Evolutionary conservation across 2,888 invertebrate genomes (phyloP), one percentile per base, ranked within the genome.

Genomic region (Sarcophaga subvicina): DNA sequence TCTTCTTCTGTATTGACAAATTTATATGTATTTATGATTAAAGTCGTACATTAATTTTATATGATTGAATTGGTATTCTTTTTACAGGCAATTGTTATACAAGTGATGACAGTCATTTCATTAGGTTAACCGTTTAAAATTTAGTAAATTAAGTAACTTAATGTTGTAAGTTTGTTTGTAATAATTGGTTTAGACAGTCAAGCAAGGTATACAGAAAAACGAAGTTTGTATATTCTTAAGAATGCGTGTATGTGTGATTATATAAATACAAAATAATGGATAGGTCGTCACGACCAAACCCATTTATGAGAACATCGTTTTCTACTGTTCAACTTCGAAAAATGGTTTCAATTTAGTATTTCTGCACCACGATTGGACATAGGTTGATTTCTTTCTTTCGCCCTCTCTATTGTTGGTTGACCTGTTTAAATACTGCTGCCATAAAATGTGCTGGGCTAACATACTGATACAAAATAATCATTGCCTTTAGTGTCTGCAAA

Each of bases 211-310:
- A 37, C 8, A 37, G 37, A 37, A 37, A 37, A 37, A 10, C 8
- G 37, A 37, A 37, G 10, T 37, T 8, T 37, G 37, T 37, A 2
- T 37, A 8, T 37, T 0, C 37, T 37, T 37, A 37, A 37, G 37
- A 37, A 37, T 37, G 37, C 37, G 37, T 37, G 25, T 70, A n/a
- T 70, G 27, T 20, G 25, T 25, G 10, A 69, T 67, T 49, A 5
- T 60, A 25, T 25, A 78, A n/a, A 37, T 59, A 71, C 37, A 37
- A 37, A 54, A 54, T 54, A 54, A 14, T 54, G 17, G 66, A n/a
- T 45, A 17, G 59, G 69, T 49, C 73, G 60, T 75, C 27, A 75
- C 27, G 62, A 54, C 80, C 80, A 66, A 75, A 75, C 80, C 80
- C 75, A 81, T 75, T 75, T 75, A 81, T 75, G 11, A 37, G 11